phyloP scores from a whole-genome alignment of 2,113 vertebrate genomes.

The Pelobates fuscus region DNA sequence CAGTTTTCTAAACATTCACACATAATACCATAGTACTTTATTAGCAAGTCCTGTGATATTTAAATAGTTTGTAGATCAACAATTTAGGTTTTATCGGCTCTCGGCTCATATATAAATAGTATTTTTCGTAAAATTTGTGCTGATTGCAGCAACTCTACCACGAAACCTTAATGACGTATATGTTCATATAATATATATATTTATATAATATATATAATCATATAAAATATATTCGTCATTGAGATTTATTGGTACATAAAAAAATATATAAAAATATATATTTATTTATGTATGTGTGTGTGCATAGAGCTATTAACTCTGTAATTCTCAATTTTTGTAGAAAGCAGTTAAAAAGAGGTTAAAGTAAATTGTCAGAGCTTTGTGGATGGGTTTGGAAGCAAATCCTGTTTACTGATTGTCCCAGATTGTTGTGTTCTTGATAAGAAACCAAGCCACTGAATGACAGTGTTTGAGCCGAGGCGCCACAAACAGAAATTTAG shows the following conservation, averaged over 20 bases:
- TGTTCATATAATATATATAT: too few species aligned
- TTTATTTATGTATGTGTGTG: not conserved
- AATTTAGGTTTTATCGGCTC: too few species aligned
- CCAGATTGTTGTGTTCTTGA: constrained; percentile 78
- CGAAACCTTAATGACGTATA: too few species aligned
- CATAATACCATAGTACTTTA: too few species aligned
- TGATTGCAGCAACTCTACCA: too few species aligned
- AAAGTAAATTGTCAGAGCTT: constrained; percentile 57
- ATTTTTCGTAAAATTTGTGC: too few species aligned
- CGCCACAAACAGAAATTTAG: constrained; percentile 78
- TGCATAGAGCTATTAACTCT: not conserved
- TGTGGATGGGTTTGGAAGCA: constrained; percentile 61
- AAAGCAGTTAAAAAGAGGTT: not conserved
- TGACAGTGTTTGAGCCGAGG: constrained; percentile 73
- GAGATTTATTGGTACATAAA: not conserved
- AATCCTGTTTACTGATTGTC: constrained; percentile 72
- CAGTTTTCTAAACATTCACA: too few species aligned
- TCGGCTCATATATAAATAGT: too few species aligned
- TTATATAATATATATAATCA: too few species aligned
- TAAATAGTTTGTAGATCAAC: too few species aligned
- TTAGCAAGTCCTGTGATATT: too few species aligned
- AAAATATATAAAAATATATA: not conserved
- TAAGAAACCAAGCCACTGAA: constrained; percentile 73
- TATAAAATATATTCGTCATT: not conserved
- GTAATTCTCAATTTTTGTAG: not conserved